A percentile compares a stretch with the other conserved stretches of the same genome.
phyloP scores from a whole-genome alignment of 37 sponge, comb jelly and placozoan genomes.

The Aplysina aerophoba region DNA sequence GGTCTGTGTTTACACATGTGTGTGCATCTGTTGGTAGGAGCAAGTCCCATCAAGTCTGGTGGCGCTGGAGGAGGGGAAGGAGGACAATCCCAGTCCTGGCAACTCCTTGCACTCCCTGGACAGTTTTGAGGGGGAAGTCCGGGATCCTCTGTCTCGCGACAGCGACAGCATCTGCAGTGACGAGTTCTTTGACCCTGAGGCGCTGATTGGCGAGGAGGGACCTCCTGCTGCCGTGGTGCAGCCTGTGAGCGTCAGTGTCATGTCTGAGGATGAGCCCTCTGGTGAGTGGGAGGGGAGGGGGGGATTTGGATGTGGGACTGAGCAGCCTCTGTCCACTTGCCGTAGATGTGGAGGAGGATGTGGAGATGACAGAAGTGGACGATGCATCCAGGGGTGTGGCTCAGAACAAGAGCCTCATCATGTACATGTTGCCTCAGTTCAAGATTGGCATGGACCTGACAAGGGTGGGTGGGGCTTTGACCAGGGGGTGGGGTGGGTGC shows the following conservation, averaged over 20 bases:
- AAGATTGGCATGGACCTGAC: constrained; percentile 98
- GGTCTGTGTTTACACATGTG: too few species aligned
- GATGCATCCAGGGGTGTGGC: constrained; percentile 65
- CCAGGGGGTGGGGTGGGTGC: not conserved
- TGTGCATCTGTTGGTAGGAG: too few species aligned
- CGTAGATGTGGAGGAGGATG: constrained; percentile 66
- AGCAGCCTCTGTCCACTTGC: not conserved
- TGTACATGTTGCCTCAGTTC: constrained; percentile 93
- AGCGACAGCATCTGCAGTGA: constrained; percentile 23
- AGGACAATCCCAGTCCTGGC: not conserved
- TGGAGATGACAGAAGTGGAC: constrained; percentile 44
- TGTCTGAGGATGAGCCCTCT: constrained; percentile 62
- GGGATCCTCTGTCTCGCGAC: constrained; percentile 7
- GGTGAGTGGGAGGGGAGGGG: constrained; percentile 18
- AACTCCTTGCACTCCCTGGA: constrained; percentile 15
- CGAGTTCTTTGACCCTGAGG: constrained; percentile 71
- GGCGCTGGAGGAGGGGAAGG: too few species aligned
- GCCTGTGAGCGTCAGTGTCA: constrained; percentile 39
- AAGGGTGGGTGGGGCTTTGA: constrained; percentile 17
- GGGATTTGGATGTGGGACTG: not conserved
- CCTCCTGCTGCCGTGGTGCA: not conserved
- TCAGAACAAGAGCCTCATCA: constrained; percentile 85
- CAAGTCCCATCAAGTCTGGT: too few species aligned
- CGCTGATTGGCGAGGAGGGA: not conserved
- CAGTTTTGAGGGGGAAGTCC: constrained; percentile 14